A percentile compares a stretch with the other conserved stretches of the same genome.
These are phyloP conservation scores for Sterrhoptilus dennistouni DNA, from an alignment of 2,113 vertebrate genomes.

Conservation along the genomic window DNA sequence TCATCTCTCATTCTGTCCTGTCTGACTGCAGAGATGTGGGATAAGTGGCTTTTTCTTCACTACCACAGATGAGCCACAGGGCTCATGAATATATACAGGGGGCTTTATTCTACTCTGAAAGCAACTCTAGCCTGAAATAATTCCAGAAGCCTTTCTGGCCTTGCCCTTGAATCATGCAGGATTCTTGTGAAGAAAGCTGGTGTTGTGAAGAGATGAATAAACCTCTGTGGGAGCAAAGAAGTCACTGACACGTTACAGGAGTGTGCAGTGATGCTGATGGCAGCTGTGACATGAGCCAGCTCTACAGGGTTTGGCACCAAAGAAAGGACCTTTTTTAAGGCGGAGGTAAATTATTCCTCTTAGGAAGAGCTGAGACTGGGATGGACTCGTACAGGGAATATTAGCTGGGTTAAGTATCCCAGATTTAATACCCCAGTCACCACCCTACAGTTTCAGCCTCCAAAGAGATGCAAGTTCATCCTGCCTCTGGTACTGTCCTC, in stretches of 20 bases:
- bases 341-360: neutral
- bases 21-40: neutral
- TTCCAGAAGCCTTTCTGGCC: neutral
- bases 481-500: neutral
- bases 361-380: neutral
- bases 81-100: neutral
- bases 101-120: neutral
- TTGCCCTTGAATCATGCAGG: neutral
- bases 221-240: neutral
- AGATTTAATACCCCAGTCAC: neutral
- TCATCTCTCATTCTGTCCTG: neutral
- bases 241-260: neutral
- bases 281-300: neutral
- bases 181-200: neutral
- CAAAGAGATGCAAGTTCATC: neutral
- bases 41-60: neutral
- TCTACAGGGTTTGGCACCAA: neutral
- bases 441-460: neutral
- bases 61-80: neutral
- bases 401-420: neutral
- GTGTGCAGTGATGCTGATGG: neutral
- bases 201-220: neutral
- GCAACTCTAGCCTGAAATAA: neutral
- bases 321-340: neutral
- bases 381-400: neutral